phyloP scores from a whole-genome alignment of 2,797 vertebrate species.

The Acanthurus lineatus region DNA sequence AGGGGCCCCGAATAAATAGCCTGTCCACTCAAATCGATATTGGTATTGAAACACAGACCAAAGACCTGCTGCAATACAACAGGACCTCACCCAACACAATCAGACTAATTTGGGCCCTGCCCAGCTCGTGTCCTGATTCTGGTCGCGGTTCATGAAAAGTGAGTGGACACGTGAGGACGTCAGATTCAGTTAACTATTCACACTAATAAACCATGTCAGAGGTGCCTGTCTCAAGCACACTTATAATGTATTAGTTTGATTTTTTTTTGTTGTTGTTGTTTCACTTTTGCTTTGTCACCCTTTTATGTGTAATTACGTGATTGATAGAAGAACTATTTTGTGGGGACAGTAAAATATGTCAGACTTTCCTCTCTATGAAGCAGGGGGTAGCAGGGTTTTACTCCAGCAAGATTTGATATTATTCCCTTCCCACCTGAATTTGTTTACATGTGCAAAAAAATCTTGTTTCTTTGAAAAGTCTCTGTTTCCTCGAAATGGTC shows the following conservation, averaged over 20 bases:
- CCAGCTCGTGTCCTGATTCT: background rate
- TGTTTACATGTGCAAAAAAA: conserved; percentile 6
- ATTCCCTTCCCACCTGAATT: background rate
- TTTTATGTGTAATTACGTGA: background rate
- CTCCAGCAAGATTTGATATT: background rate
- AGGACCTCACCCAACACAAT: background rate
- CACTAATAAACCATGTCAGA: background rate
- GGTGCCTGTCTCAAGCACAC: background rate
- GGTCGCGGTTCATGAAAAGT: background rate
- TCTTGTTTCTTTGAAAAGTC: conserved; percentile 1
- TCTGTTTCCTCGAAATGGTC: conserved; percentile 18
- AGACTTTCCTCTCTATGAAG: background rate
- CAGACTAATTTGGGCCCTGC: background rate
- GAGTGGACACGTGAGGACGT: background rate
- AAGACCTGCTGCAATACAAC: background rate
- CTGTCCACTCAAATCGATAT: background rate
- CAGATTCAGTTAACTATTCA: background rate
- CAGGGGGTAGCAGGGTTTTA: background rate
- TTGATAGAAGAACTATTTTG: background rate
- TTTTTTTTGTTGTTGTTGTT: background rate
- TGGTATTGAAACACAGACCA: background rate
- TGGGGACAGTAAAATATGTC: background rate
- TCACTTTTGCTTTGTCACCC: background rate
- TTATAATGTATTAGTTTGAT: background rate
- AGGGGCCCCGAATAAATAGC: too few relatives aligned